These are phyloP conservation scores for Lepus europaeus DNA, from an alignment of 2,113 vertebrate genomes.

Conservation along the genomic window DNA sequence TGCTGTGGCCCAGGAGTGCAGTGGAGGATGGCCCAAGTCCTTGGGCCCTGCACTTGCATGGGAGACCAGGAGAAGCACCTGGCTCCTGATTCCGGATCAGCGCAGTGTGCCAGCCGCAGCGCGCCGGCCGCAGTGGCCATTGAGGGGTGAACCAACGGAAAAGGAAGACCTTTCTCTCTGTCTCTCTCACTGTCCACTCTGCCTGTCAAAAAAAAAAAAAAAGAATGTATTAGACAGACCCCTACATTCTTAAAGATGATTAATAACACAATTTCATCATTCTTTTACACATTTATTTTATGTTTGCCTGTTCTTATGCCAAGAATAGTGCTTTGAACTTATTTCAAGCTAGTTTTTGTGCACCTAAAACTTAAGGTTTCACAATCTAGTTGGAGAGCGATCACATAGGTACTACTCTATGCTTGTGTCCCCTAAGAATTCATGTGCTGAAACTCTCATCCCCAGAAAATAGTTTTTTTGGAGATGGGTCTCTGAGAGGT, in stretches of 20 bases:
- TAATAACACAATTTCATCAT: not conserved
- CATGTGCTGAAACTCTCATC: too few species aligned
- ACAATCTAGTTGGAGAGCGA: not conserved
- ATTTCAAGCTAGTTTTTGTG: not conserved
- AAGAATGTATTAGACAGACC: not conserved
- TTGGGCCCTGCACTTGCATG: too few species aligned
- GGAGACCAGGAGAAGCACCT: too few species aligned
- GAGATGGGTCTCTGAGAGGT: not conserved
- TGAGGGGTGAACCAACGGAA: too few species aligned
- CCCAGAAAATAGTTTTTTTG: not conserved
- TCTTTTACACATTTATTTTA: constrained; percentile 1
- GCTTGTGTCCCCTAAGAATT: not conserved
- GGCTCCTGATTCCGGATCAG: too few species aligned
- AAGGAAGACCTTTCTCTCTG: too few species aligned
- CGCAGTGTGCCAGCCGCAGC: too few species aligned
- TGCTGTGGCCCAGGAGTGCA: too few species aligned
- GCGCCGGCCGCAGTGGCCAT: too few species aligned
- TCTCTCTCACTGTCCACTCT: too few species aligned
- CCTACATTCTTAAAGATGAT: constrained; percentile 1
- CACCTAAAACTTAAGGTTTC: not conserved
- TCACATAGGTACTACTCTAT: not conserved
- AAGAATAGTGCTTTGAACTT: not conserved
- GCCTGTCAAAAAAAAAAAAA: not conserved
- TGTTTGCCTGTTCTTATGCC: not conserved
- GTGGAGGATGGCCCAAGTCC: too few species aligned